Evolutionary conservation across 2,888 invertebrate genomes (phyloP).

Genomic region (Hemicrepidius hirtus): DNA sequence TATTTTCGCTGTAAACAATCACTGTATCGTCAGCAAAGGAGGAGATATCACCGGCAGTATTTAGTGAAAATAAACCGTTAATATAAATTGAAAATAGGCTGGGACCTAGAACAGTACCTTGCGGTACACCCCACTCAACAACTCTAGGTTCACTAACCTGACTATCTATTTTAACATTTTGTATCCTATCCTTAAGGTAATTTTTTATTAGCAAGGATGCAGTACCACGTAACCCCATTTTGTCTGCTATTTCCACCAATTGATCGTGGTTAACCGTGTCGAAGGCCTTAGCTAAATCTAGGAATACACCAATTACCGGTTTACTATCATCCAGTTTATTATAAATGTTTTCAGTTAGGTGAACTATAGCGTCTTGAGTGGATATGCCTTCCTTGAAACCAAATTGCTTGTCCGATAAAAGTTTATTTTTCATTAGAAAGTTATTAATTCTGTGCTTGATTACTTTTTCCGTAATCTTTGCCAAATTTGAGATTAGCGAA

Average conservation of each 20-base stretch:
- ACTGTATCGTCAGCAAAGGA: neutral
- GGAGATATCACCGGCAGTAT: neutral
- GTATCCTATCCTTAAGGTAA: too few relatives aligned
- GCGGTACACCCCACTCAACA: too few relatives aligned
- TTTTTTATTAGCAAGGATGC: too few relatives aligned
- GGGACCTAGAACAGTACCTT: too few relatives aligned
- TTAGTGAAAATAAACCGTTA: neutral
- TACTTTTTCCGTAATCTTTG: neutral
- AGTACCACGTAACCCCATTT: neutral
- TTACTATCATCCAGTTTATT: neutral
- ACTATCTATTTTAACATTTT: too few relatives aligned
- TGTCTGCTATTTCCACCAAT: neutral
- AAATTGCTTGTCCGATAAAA: neutral
- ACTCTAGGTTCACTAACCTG: too few relatives aligned
- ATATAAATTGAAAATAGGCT: too few relatives aligned
- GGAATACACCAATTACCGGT: neutral
- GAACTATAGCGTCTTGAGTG: neutral
- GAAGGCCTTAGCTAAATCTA: neutral
- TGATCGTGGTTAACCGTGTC: neutral
- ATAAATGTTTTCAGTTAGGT: neutral
- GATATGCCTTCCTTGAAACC: neutral
- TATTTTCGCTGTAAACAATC: neutral
- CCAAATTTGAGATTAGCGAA: neutral
- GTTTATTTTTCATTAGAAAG: neutral
- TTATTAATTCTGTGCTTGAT: neutral